phyloP scores from a whole-genome alignment of 2,113 vertebrate species.

The Phrynosoma blainvillii region DNA sequence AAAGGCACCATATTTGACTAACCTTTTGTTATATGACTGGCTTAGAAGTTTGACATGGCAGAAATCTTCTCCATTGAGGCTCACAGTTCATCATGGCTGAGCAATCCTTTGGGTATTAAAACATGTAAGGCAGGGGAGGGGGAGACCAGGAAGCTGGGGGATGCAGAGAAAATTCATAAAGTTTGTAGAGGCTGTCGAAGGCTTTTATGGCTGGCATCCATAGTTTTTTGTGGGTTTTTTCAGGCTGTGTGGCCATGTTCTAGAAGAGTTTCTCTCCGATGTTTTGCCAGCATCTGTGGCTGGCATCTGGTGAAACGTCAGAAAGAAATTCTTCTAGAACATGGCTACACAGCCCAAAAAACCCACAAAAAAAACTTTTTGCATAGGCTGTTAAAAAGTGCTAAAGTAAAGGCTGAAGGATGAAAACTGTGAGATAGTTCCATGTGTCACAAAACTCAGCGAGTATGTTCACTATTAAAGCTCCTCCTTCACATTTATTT shows the following conservation, averaged over 20 bases:
- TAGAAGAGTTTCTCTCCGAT: too few species aligned
- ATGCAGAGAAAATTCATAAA: constrained; percentile 7
- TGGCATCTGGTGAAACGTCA: too few species aligned
- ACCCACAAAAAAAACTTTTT: too few species aligned
- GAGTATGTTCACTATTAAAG: too few species aligned
- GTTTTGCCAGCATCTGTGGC: too few species aligned
- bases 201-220: too few species aligned
- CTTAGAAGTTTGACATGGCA: not conserved
- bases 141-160: constrained; percentile 2
- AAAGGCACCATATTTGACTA: constrained; percentile 29
- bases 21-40: not conserved
- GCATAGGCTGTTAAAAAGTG: constrained; percentile 38
- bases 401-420: too few species aligned
- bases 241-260: too few species aligned
- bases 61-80: constrained; percentile 11
- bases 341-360: too few species aligned
- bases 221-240: too few species aligned
- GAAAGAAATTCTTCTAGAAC: too few species aligned
- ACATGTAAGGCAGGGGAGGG: not conserved
- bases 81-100: constrained; percentile 22
- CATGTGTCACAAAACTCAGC: not conserved
- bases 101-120: constrained; percentile 35
- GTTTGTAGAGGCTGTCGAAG: constrained; percentile 27
- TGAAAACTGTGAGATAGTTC: not conserved
- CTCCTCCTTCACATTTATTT: not conserved